Conservation (phyloP, 2,888 invertebrate species). For the Mythimna impura region DNA sequence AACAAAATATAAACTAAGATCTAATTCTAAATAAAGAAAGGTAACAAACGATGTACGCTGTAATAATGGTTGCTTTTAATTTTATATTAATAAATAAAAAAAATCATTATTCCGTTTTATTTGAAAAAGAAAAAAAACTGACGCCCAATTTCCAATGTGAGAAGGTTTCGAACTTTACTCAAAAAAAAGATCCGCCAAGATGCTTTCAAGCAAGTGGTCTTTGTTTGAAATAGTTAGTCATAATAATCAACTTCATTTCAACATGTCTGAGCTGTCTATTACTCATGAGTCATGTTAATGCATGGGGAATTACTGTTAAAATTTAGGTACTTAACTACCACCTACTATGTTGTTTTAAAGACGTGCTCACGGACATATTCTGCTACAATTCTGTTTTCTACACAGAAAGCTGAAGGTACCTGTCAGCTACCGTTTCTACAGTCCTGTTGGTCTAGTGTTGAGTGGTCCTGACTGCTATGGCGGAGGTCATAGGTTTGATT, state of each 20-base stretch:
- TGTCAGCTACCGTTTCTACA: no score
- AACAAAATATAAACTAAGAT: constrained; percentile 73
- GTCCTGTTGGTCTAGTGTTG: no score
- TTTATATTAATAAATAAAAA: constrained; percentile 87
- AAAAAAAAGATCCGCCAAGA: constrained; percentile 7
- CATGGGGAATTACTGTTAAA: constrained; percentile 7
- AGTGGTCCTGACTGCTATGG: no score
- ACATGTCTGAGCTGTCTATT: not conserved
- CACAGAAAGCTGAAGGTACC: no score
- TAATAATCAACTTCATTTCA: not conserved
- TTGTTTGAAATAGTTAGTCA: constrained; percentile 29
- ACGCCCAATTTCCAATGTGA: not conserved
- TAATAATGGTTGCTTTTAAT: constrained; percentile 89
- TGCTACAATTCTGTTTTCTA: no score
- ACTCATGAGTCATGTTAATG: not conserved
- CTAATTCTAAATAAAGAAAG: constrained; percentile 73
- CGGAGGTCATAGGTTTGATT: no score
- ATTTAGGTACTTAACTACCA: not conserved
- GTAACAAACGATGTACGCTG: constrained; percentile 84
- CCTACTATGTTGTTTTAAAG: not conserved
- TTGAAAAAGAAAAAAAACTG: not conserved
- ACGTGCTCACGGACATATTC: no score
- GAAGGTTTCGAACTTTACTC: not conserved
- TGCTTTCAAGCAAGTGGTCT: not conserved
- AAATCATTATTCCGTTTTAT: constrained; percentile 66